phyloP scores from a whole-genome alignment of 2,888 invertebrate genomes.

The Hydropsyche betteni region DNA sequence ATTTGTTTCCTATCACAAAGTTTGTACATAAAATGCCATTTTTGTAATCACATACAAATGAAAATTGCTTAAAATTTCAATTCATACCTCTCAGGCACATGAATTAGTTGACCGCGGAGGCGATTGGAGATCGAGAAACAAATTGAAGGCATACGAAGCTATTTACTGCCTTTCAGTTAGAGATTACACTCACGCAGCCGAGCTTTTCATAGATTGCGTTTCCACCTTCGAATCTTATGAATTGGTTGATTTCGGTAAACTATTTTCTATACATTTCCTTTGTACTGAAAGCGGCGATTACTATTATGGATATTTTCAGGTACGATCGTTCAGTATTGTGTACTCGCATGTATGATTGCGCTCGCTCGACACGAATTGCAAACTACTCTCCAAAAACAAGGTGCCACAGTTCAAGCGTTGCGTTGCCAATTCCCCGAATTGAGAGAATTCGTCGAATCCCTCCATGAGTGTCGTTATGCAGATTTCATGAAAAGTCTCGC shows the following conservation, averaged over 20 bases:
- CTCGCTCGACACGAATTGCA: constrained; percentile 66
- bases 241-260: constrained; percentile 92
- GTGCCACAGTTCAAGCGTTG: constrained; percentile 80
- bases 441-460: constrained; percentile 74
- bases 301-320: constrained; percentile 64
- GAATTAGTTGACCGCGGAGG: constrained; percentile 95
- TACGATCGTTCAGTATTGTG: constrained; percentile 68
- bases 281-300: too few relatives aligned
- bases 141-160: constrained; percentile 96
- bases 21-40: too few relatives aligned
- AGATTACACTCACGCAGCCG: constrained; percentile 95
- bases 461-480: constrained; percentile 93
- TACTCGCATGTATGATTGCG: constrained; percentile 67
- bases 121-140: constrained; percentile 98
- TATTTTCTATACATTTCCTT: background rate
- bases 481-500: constrained; percentile 77
- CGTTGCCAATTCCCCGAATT: constrained; percentile 73
- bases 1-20: too few relatives aligned
- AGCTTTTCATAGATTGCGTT: constrained; percentile 95
- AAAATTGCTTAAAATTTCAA: background rate
- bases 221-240: constrained; percentile 99
- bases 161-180: constrained; percentile 95
- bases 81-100: constrained; percentile 58
- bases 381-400: constrained; percentile 65
- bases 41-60: too few relatives aligned